These are phyloP conservation scores for Nesoenas mayeri DNA, from an alignment of 2,113 vertebrate genomes.

Conservation along the genomic window DNA sequence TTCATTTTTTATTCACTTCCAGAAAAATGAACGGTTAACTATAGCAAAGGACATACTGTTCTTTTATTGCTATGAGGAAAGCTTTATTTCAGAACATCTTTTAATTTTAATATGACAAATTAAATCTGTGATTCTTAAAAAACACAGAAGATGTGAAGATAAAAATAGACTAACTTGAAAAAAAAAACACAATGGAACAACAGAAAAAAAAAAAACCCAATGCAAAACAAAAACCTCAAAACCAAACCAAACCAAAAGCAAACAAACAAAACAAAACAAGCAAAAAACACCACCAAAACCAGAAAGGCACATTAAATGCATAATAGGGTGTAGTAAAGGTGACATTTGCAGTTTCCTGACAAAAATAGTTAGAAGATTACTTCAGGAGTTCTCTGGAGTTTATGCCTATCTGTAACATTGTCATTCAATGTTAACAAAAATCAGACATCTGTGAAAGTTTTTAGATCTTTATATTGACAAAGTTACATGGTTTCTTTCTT, in stretches of 20 bases:
- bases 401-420: neutral
- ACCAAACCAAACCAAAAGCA: too few species aligned
- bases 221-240: too few species aligned
- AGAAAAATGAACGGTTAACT: neutral
- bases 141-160: neutral
- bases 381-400: neutral
- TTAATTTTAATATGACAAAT: neutral
- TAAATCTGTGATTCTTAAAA: neutral
- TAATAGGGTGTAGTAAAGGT: neutral
- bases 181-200: too few species aligned
- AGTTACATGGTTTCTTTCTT: neutral
- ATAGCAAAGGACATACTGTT: neutral
- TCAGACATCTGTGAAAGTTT: neutral
- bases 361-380: neutral
- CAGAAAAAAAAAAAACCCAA: too few species aligned
- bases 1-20: neutral
- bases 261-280: too few species aligned
- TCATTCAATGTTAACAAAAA: neutral
- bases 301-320: neutral
- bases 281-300: neutral
- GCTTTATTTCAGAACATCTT: neutral
- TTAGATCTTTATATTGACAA: neutral
- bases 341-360: neutral
- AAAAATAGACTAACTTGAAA: neutral
- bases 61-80: neutral